A percentile compares a stretch with the other conserved stretches of the same genome.
Evolutionary conservation across 2,113 vertebrate genomes (phyloP).

Genomic region (Catharus bicknelli): DNA sequence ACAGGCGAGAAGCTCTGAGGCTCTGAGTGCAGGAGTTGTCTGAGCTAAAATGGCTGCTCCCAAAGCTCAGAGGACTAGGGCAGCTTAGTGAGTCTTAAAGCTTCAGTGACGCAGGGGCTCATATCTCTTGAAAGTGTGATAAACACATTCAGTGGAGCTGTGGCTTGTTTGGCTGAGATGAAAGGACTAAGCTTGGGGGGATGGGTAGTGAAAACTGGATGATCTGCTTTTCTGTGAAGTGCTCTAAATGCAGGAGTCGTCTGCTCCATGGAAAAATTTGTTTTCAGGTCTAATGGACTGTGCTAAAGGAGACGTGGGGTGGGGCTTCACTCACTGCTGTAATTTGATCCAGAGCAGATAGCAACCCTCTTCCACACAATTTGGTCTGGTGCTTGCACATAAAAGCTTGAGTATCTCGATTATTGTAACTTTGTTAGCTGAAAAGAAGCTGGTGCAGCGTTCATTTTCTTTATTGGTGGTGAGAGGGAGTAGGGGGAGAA

Average conservation of each 20-base stretch:
- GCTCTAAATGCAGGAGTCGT: conserved; percentile 83
- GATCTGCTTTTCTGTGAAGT: conserved; percentile 80
- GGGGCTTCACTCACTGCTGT: conserved; percentile 87
- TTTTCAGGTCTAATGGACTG: conserved; percentile 89
- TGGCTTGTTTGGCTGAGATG: conserved; percentile 85
- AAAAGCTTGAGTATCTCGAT: conserved; percentile 77
- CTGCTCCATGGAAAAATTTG: conserved; percentile 87
- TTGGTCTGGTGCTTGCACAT: conserved; percentile 78
- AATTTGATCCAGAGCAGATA: conserved; percentile 93
- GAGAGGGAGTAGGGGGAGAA: not conserved
- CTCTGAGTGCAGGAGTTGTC: conserved; percentile 73
- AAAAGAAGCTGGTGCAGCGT: conserved; percentile 68
- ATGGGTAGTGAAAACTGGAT: conserved; percentile 79
- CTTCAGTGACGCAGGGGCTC: conserved; percentile 84
- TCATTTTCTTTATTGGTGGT: conserved; percentile 64
- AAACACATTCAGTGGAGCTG: conserved; percentile 86
- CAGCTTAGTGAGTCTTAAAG: conserved; percentile 89
- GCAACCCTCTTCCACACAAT: conserved; percentile 83
- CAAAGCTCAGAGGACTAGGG: conserved; percentile 90
- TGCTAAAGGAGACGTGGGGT: conserved; percentile 87
- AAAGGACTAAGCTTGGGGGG: conserved; percentile 81
- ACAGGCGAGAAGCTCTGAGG: conserved; percentile 78
- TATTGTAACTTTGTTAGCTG: conserved; percentile 75
- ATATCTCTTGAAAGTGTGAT: conserved; percentile 90
- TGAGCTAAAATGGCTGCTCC: conserved; percentile 98